These are phyloP conservation scores for Ectemnius lituratus DNA, from an alignment of 2,888 invertebrate species.

Conservation along the genomic window DNA sequence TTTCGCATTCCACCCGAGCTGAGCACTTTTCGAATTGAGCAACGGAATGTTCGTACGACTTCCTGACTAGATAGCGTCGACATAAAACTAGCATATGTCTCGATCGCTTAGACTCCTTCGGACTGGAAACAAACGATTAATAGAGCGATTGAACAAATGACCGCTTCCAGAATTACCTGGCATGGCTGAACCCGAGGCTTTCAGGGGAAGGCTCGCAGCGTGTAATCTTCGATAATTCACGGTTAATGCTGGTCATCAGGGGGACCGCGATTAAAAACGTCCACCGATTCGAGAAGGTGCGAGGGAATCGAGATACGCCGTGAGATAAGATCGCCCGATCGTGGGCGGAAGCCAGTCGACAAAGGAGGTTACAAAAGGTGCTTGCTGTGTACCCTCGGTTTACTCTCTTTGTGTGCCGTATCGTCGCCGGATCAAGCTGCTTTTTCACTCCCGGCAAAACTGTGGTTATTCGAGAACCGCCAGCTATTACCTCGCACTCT, in stretches of 20 bases:
- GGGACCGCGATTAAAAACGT: conserved; percentile 51
- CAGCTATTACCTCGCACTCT: neutral
- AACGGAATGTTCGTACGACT: neutral
- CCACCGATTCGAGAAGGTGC: conserved; percentile 52
- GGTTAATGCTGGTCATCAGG: conserved; percentile 27
- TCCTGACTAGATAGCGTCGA: no score
- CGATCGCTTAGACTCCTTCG: no score
- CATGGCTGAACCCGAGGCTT: neutral
- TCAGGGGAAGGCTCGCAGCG: conserved; percentile 8
- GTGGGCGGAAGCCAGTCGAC: conserved; percentile 54
- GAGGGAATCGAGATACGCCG: conserved; percentile 47
- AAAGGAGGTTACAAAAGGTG: conserved; percentile 34
- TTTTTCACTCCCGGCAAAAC: conserved; percentile 7
- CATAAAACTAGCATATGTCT: no score
- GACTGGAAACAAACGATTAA: neutral
- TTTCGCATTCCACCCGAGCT: conserved; percentile 9
- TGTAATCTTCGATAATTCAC: conserved; percentile 22
- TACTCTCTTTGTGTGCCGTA: neutral
- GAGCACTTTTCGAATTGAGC: neutral
- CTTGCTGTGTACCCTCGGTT: conserved; percentile 25
- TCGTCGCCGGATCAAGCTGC: neutral
- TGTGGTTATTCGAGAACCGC: neutral
- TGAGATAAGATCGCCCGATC: conserved; percentile 55
- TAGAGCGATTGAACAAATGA: conserved; percentile 2
- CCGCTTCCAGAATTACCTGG: neutral